phyloP scores from a whole-genome alignment of 2,113 vertebrate species.

The Brienomyrus longianalis region DNA sequence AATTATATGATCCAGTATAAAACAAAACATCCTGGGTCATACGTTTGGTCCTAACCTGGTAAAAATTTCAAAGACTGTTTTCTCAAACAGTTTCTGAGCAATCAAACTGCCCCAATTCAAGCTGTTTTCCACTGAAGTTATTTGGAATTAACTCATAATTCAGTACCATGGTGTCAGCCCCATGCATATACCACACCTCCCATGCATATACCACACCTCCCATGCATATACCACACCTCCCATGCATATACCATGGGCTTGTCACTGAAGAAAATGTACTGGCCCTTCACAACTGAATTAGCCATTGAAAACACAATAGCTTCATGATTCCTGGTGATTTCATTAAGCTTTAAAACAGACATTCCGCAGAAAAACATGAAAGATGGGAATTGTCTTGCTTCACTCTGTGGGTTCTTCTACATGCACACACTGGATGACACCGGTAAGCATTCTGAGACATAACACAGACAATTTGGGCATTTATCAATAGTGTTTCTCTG shows the following conservation, averaged over 20 bases:
- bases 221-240: neutral
- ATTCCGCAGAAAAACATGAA: neutral
- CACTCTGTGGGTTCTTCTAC: neutral
- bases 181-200: neutral
- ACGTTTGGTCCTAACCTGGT: neutral
- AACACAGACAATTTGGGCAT: neutral
- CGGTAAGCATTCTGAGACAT: neutral
- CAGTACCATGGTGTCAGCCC: neutral
- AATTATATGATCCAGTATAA: neutral
- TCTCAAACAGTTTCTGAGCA: neutral
- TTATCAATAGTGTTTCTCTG: neutral
- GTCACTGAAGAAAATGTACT: neutral
- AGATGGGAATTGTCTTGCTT: neutral
- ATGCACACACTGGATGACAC: neutral
- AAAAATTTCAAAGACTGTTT: neutral
- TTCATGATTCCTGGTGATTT: neutral
- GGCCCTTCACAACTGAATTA: neutral
- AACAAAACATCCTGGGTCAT: neutral
- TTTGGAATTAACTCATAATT: neutral
- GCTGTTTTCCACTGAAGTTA: neutral
- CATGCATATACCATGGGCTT: neutral
- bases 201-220: neutral
- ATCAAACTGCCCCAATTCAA: neutral
- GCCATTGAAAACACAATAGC: neutral
- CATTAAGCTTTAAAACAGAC: neutral